phyloP scores from a whole-genome alignment of 1,140 invertebrate genomes.

The Arctopsyche grandis region DNA sequence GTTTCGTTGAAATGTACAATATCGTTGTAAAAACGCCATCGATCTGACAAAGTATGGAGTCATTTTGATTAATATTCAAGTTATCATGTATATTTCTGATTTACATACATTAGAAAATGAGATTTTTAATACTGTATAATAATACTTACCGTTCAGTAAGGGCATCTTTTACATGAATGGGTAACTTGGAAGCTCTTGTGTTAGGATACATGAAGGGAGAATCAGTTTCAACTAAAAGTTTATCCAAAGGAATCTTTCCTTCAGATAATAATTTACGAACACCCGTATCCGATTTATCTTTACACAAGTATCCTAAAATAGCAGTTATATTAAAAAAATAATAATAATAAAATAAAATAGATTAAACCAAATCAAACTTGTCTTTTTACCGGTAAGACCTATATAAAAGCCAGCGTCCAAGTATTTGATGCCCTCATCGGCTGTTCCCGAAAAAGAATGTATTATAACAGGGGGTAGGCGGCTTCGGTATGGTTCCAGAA shows the following conservation, averaged over 20 bases:
- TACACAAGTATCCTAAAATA: slow-evolving; percentile 85
- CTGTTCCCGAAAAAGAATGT: slow-evolving; percentile 93
- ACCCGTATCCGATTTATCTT: slow-evolving; percentile 92
- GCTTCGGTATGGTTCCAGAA: slow-evolving; percentile 66
- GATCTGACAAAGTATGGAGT: slow-evolving; percentile 65
- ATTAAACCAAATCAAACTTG: slow-evolving; percentile 3
- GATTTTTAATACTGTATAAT: slow-evolving; percentile 50
- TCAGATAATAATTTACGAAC: slow-evolving; percentile 85
- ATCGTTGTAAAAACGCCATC: slow-evolving; percentile 73
- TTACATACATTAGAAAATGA: not conserved
- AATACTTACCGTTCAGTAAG: slow-evolving; percentile 81
- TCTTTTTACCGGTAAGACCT: slow-evolving; percentile 76
- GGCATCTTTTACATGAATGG: slow-evolving; percentile 84
- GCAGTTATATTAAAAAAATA: slow-evolving; percentile 34
- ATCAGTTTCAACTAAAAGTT: slow-evolving; percentile 90
- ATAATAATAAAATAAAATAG: slow-evolving; percentile 20
- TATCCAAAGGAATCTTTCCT: slow-evolving; percentile 83
- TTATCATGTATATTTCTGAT: too few relatives aligned
- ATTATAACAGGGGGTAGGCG: slow-evolving; percentile 84
- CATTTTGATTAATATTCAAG: slow-evolving; percentile 23
- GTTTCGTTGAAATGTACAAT: slow-evolving; percentile 96
- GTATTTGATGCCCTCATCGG: slow-evolving; percentile 85
- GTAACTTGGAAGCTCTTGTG: slow-evolving; percentile 90
- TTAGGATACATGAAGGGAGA: slow-evolving; percentile 97
- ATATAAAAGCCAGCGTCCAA: slow-evolving; percentile 89